Base-by-base conservation (phyloP, 2,888 invertebrate species). In the Epinotia nisella region DNA sequence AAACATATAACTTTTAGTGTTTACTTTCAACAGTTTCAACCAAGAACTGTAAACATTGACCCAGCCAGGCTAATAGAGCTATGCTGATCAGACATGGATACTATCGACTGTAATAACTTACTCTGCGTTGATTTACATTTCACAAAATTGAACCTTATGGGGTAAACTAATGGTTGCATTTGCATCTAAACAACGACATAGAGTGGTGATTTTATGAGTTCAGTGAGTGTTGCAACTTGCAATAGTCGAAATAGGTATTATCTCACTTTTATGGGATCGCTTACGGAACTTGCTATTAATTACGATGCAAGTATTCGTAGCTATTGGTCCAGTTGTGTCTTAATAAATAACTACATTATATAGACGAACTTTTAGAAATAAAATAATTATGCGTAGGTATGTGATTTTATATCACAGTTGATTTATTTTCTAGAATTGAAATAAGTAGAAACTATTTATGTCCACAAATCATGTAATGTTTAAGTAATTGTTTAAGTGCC, bases 21-120 rank as follows among this genome's bases (percentile, higher is more conserved):
- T 66, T 66, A 24, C 41, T 66, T 66, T 66, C 66, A 66, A 66
- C 66, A 24, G 24, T 66, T 66, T 66, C 66, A 66, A 66, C 66
- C 55, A 66, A 66, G n/a, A 55, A 51, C 41, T 66, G 41, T 71
- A 67, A 67, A 67, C 58, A 71, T 71, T 65, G 58, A 39, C n/a
- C 39, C 65, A 53, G 53, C 39, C 65, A 53, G 53, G 24, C 21
- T 51, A 59, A 65, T 65, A 71, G 39, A 71, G 59, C 58, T 39
- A 39, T 39, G 56, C 49, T 24, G 51, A 56, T 56, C 68, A 29
- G 51, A 51, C 35, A 15, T 49, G 19, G 21, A n/a, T 60, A 39
- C 5, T 11, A 21, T 68, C 21, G 19, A 61, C 4, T 21, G 11
- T 39, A n/a, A 11, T 13, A 24, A 17, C 35, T 59, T 39, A 39